Evolutionary conservation across 2,888 invertebrate genomes (phyloP), one percentile per base, ranked within the genome.

Genomic region (Pyrrhia umbra): DNA sequence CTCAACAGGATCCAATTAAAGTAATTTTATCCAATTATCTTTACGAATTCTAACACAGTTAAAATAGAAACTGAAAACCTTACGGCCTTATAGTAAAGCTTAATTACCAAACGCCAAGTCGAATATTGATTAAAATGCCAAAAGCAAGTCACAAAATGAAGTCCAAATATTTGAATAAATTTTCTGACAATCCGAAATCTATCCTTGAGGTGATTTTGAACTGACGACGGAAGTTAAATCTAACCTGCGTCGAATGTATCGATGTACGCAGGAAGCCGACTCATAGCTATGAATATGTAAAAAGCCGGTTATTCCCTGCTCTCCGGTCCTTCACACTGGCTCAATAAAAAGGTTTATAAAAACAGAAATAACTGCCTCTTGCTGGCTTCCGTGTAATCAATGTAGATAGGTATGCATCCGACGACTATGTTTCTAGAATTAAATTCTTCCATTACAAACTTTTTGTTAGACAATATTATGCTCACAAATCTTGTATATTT

Each of bases 271-370:
- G 54, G 57, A 55, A 61, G 13, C n/a, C n/a, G 25, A 42, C 27
- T 27, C 18, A 46, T 52, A 54, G 18, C 18, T 56, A 30, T 27
- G 54, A 45, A 73, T 64, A 61, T 69, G 42, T 65, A 55, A 57
- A 57, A 68, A 65, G 21, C 76, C 65, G 62, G 76, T 76, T 75
- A 47, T 42, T 55, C 46, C 6, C 30, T 58, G 45, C 43, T 47
- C 51, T 43, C 40, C 20, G 63, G 65, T 73, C 51, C 57, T 60
- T 59, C 61, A 61, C 66, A 51, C 46, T 34, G 52, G 9, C 16
- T 20, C 23, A 51, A 20, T 56, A 67, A 58, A 45, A 56, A 47
- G 15, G 15, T 46, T 27, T 43, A 60, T 30, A 43, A 55, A 60
- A 59, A 54, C 37, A 18, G 13, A 50, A 37, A 52, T 55, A 40